Percentiles rank a stretch among this genome's conserved stretches.
Conservation (phyloP, 2,888 invertebrate genomes). For the Anagyrus pseudococci region DNA sequence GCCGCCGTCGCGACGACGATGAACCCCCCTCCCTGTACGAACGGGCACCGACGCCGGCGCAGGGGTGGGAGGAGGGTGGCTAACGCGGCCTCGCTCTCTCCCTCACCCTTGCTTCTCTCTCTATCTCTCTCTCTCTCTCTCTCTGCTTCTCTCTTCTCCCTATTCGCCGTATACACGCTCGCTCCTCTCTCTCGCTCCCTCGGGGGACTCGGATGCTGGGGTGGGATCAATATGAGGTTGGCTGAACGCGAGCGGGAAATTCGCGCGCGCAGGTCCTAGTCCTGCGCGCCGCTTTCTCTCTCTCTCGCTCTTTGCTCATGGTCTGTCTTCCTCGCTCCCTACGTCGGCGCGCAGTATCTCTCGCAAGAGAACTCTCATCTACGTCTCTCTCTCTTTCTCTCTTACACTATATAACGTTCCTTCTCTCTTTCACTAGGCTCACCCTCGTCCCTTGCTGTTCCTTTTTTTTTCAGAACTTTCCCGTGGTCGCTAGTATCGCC, state of each 20-base stretch:
- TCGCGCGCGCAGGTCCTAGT: constrained; percentile 61
- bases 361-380: no score
- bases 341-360: no score
- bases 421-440: neutral
- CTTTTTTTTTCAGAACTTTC: no score
- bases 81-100: constrained; percentile 30
- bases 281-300: constrained; percentile 21
- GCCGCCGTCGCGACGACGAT: constrained; percentile 43
- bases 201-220: constrained; percentile 46
- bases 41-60: constrained; percentile 30
- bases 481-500: no score
- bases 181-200: constrained; percentile 37
- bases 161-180: no score
- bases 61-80: constrained; percentile 6
- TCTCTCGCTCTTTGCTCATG: neutral
- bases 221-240: constrained; percentile 62
- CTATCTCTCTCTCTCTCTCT: constrained; percentile 37
- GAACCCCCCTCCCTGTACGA: constrained; percentile 30
- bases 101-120: constrained; percentile 3
- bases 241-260: constrained; percentile 61
- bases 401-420: neutral
- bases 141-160: no score
- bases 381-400: neutral
- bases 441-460: no score
- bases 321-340: neutral